Base-by-base conservation (phyloP, 2,797 vertebrate genomes). In the Meda fulgida region DNA sequence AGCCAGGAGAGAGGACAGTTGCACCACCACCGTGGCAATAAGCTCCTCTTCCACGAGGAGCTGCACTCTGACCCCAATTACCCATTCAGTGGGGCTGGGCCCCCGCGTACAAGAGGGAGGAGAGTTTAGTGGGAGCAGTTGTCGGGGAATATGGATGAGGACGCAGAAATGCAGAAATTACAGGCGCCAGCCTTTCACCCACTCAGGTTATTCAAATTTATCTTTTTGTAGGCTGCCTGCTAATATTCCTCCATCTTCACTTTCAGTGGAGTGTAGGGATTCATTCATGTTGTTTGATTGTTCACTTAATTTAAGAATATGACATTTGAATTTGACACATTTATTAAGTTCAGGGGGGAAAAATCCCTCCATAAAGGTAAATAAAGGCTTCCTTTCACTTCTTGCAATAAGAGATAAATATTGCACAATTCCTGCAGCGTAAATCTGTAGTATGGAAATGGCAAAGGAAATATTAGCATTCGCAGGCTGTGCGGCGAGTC, bases 1-100 rank as follows among this genome's bases (percentile, higher is more conserved):
- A 72, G 29, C 40, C 73, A 5, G 26, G 73, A 80, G 82, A 88
- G 84, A 89, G 82, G 87, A 91, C 86, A 86, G 78, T 77, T 86
- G 86, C 89, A 92, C 89, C 87, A 86, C 86, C 89, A 86, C 89
- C 87, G 87, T 91, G 91, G 89, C 90, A 92, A 92, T 92, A 91
- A 93, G 92, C 67, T 89, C 87, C 91, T 91, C 92, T 89, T 89
- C 85, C 86, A 34, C 66, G 88, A 91, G 87, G 92, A 94, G 91
- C 90, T 75, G 88, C 86, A 86, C 92, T 93, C 76, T 92, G 93
- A 96, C 95, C 94, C 93, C 93, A 93, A 95, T 94, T 96, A 97
- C 94, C 94, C 93, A 96, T 96, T 96, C 96, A 94, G 93, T 93
- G 93, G 94, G 93, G 91, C 70, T 58, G 91, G 88, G 93, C 91